Base-by-base conservation (phyloP, 92 coral and sea anemone species). In the Chrysogorgia sp. region DNA sequence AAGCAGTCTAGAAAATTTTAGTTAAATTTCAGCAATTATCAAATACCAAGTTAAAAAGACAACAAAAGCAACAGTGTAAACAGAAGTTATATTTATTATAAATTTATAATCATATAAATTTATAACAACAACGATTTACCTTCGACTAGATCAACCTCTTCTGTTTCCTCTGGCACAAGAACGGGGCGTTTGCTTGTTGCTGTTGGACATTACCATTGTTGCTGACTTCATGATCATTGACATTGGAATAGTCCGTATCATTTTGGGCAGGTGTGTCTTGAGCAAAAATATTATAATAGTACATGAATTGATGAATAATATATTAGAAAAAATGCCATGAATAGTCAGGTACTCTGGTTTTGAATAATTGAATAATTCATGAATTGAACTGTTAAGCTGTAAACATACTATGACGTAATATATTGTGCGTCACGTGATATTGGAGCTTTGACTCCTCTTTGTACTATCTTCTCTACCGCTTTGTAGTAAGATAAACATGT, bases 161-260 rank as follows among this genome's bases (percentile, higher is more conserved):
- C 64, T 2, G 32, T 25, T 58, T 58, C 64, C 64, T 58, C 32
- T 20, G 64, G 64, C 32, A 58, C 7, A 58, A 58, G 32, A 58
- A 58, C 32, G 2, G 64, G 64, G 64, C 64, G 17, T 1, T 58
- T 20, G 64, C 32, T 58, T 20, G 64, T 25, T 58, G 30, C 64
- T 58, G 31, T 25, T 58, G 64, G 30, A 58, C 64, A 58, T 58
- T 3, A 58, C 64, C 33, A 58, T 58, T 25, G 64, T 58, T 58
- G 64, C 64, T 58, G 64, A 58, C 64, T 58, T n/a, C 64, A 20
- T 58, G 64, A 52, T 52, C 59, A 52, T 52, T 52, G 59, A 52
- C 59, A 52, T 52, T 52, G 59, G 59, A 52, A 52, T 26, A 52
- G 59, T 52, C 59, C 59, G 20, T 52, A 52, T 52, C 59, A 52